These are phyloP conservation scores for Galeopsomyia nigrocyanea DNA, from an alignment of 2,888 invertebrate genomes.

Conservation along the genomic window DNA sequence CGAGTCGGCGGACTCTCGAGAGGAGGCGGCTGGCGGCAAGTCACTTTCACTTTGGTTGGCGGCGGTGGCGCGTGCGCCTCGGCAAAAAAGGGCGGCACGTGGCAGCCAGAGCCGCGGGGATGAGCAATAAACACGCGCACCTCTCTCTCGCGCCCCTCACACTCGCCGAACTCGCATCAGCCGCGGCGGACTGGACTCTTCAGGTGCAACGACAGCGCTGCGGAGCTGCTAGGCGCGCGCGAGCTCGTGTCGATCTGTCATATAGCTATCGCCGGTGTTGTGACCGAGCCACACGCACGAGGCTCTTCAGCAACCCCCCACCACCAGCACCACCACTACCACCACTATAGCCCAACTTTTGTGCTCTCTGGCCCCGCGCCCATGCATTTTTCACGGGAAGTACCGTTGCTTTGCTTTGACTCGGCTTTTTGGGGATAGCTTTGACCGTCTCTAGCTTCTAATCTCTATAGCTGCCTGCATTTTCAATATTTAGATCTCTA, in stretches of 20 bases:
- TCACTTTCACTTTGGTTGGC: background rate
- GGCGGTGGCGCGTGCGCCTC: slow-evolving; percentile 27
- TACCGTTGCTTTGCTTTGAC: no score
- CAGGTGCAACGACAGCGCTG: background rate
- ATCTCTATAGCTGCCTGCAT: no score
- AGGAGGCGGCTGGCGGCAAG: background rate
- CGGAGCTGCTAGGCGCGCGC: background rate
- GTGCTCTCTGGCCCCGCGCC: background rate
- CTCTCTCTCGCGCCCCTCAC: slow-evolving; percentile 3
- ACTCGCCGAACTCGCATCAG: background rate
- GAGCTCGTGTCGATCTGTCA: slow-evolving; percentile 58
- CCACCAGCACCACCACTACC: background rate
- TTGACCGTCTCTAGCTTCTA: no score
- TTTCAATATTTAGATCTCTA: no score
- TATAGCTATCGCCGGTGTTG: slow-evolving; percentile 49
- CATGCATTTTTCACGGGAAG: slow-evolving; percentile 8
- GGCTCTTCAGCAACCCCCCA: slow-evolving; percentile 22
- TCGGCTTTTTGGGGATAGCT: no score
- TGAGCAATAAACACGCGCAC: background rate
- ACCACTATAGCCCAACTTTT: background rate
- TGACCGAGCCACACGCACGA: slow-evolving; percentile 50
- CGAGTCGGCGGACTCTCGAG: background rate
- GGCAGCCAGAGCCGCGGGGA: slow-evolving; percentile 4
- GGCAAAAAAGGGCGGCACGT: slow-evolving; percentile 8
- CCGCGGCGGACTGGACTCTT: background rate